A percentile compares a stretch with the other conserved stretches of the same genome.
phyloP scores from a whole-genome alignment of 2,888 invertebrate species.

The Osedax fenrisi region DNA sequence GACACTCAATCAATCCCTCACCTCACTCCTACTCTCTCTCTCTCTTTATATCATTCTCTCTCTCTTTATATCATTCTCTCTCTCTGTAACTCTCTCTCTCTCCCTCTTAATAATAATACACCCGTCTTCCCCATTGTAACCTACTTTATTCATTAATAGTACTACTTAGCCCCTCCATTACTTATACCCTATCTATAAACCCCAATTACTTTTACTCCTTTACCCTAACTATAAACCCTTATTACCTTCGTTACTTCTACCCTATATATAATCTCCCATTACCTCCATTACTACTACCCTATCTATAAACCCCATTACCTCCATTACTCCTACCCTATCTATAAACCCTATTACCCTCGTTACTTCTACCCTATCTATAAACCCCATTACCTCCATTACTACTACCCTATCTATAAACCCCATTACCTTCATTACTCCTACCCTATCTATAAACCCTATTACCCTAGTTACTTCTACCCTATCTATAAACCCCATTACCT shows the following conservation, averaged over 20 bases:
- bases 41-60: too few relatives aligned
- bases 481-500: neutral
- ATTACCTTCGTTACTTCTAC: neutral
- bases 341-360: neutral
- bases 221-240: neutral
- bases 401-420: neutral
- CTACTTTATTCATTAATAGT: too few relatives aligned
- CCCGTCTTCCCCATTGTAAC: too few relatives aligned
- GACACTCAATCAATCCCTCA: too few relatives aligned
- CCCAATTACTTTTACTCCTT: neutral
- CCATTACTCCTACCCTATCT: neutral
- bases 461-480: neutral
- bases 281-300: neutral
- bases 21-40: too few relatives aligned
- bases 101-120: too few relatives aligned
- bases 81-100: too few relatives aligned
- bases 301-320: neutral
- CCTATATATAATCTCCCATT: too few relatives aligned
- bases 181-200: neutral
- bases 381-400: neutral
- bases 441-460: neutral
- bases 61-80: too few relatives aligned
- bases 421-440: neutral
- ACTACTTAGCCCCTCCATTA: neutral
- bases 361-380: neutral